Evolutionary conservation across 2,113 vertebrate genomes (phyloP).

Genomic region (Triplophysa tibetana): DNA sequence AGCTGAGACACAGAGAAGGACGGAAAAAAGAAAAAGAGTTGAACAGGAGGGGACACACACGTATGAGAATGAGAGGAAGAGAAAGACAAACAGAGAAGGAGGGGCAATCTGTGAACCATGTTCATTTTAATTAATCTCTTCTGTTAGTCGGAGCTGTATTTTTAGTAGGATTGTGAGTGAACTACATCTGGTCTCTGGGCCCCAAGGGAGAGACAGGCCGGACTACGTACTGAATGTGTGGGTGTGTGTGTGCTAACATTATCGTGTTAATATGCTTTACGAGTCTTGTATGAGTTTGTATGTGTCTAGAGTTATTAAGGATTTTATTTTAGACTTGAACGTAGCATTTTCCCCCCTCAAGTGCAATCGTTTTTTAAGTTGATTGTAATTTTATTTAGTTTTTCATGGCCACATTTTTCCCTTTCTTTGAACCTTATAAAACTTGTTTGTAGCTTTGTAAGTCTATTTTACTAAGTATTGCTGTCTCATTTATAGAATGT

Average conservation of each 20-base stretch:
- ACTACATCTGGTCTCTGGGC: slow-evolving; percentile 73
- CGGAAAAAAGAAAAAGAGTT: slow-evolving; percentile 25
- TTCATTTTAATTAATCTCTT: slow-evolving; percentile 67
- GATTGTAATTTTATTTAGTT: too few relatives aligned
- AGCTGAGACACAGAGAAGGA: slow-evolving; percentile 17
- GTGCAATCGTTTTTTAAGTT: too few relatives aligned
- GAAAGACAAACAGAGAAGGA: slow-evolving; percentile 51
- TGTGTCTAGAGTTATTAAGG: background rate
- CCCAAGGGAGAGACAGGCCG: slow-evolving; percentile 69
- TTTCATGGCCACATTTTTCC: too few relatives aligned
- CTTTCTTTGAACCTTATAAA: too few relatives aligned
- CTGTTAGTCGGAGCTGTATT: slow-evolving; percentile 73
- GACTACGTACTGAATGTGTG: slow-evolving; percentile 8
- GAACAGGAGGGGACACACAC: slow-evolving; percentile 30
- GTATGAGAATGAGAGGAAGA: slow-evolving; percentile 43
- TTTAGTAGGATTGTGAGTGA: slow-evolving; percentile 74
- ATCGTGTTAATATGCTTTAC: background rate
- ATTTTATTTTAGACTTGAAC: background rate
- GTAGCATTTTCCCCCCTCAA: background rate
- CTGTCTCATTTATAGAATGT: too few relatives aligned
- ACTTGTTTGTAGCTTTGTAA: too few relatives aligned
- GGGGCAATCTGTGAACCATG: slow-evolving; percentile 61
- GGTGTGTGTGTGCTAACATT: slow-evolving; percentile 4
- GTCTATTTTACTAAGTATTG: too few relatives aligned
- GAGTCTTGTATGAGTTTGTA: background rate